Evolutionary conservation across 2,797 vertebrate genomes (phyloP), one percentile per base, ranked within the genome.

Genomic region (Sebastes kiyomatsui): DNA sequence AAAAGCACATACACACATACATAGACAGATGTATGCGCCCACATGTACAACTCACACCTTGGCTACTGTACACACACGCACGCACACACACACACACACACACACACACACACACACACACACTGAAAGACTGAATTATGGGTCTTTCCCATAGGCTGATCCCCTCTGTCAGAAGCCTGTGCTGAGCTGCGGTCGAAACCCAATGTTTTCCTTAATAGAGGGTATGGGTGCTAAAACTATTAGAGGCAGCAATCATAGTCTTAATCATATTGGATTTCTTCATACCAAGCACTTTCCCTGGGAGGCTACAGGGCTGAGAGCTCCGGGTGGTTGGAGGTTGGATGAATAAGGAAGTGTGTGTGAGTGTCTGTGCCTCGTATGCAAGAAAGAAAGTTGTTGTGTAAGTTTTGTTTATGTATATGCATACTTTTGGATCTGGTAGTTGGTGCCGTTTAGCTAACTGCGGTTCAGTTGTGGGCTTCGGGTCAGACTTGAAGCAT

Each of bases 171-270:
- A 90, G 79, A 85, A 84, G 87, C 59, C 52, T 86, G 28, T 11
- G 49, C 76, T 80, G 86, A 87, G 87, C 79, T 86, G 87, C 75
- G 88, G 90, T 93, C 83, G 86, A 90, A 92, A 91, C 88, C 92
- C 85, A 93, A 82, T 91, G 85, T 93, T 93, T 94, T 92, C 60
- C 84, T 89, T 89, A 93, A 92, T 91, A 86, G 80, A 90, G 77
- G 87, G 89, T 87, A 83, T 88, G 88, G 84, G 90, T 91, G 93
- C 91, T 93, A 94, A 95, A 94, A 91, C 93, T 90, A 92, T 94
- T 93, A 93, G 79, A 91, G 76, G 83, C 86, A 87, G 87, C 86
- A 88, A 92, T 92, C 84, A 87, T 86, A 78, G 88, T 85, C 85
- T 90, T 91, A 90, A 94, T 92, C 86, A 92, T 88, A 90, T 91